phyloP scores from a whole-genome alignment of 2,888 invertebrate species.

The Campaea margaritaria region DNA sequence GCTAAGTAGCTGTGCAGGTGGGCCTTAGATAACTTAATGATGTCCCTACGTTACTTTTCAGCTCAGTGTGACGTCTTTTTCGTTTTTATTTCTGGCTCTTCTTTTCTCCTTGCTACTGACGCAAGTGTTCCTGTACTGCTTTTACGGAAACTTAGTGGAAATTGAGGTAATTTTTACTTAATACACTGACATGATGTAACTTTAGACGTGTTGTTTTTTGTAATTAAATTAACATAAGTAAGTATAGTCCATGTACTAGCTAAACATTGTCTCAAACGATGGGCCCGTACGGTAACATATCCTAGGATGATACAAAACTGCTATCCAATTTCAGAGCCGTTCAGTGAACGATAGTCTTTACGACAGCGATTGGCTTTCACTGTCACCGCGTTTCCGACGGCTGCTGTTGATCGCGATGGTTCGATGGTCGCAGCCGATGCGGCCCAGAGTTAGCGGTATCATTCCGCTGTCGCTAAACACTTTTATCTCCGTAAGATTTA shows the following conservation, averaged over 20 bases:
- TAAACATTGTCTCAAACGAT: not conserved
- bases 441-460: conserved; percentile 45
- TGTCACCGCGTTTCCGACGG: conserved; percentile 56
- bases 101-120: conserved; percentile 38
- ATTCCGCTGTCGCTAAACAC: conserved; percentile 55
- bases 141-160: conserved; percentile 53
- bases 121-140: conserved; percentile 58
- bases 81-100: conserved; percentile 42
- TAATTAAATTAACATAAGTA: too few species aligned
- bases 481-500: conserved; percentile 51
- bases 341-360: conserved; percentile 51
- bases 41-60: conserved; percentile 37
- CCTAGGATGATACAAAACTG: too few species aligned
- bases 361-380: conserved; percentile 53
- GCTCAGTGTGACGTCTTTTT: conserved; percentile 42
- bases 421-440: conserved; percentile 53
- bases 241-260: too few species aligned
- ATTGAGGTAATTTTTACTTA: too few species aligned
- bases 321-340: conserved; percentile 49
- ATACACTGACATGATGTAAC: too few species aligned
- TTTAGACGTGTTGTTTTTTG: too few species aligned
- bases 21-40: too few species aligned
- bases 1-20: too few species aligned
- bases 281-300: too few species aligned
- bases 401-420: conserved; percentile 56